Evolutionary conservation across 2,888 invertebrate species (phyloP).

Genomic region (Dioctria rufipes): DNA sequence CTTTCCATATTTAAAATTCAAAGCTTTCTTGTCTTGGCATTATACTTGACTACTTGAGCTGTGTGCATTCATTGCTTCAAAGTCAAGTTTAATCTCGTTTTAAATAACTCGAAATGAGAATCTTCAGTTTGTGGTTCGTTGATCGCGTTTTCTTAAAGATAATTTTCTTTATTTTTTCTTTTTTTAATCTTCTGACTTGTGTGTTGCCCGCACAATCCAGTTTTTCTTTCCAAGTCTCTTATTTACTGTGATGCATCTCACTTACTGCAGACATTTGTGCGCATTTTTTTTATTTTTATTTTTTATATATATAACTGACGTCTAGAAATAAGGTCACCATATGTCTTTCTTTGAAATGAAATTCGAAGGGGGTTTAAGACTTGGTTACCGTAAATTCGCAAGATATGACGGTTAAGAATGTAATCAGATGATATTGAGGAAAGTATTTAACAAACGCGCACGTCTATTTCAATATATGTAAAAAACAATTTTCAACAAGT

Average conservation of each 20-base stretch:
- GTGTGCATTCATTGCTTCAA: conserved; percentile 24
- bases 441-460: conserved; percentile 6
- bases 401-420: not conserved
- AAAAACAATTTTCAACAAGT: not conserved
- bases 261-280: conserved; percentile 34
- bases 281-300: not conserved
- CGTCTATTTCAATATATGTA: not conserved
- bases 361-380: conserved; percentile 18
- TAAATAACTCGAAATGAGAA: conserved; percentile 43
- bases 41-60: no score
- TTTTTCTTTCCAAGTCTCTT: conserved; percentile 5
- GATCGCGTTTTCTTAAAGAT: conserved; percentile 43
- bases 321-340: conserved; percentile 32
- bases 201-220: conserved; percentile 30
- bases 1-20: no score
- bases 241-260: conserved; percentile 33
- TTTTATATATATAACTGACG: conserved; percentile 1
- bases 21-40: no score
- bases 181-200: conserved; percentile 12
- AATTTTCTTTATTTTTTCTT: conserved; percentile 16
- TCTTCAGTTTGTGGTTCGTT: conserved; percentile 43
- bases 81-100: conserved; percentile 42
- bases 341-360: conserved; percentile 28
- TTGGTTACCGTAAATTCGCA: not conserved
- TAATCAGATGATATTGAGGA: conserved; percentile 12